phyloP scores from a whole-genome alignment of 2,113 vertebrate genomes.

The Lichenostomus cassidix region DNA sequence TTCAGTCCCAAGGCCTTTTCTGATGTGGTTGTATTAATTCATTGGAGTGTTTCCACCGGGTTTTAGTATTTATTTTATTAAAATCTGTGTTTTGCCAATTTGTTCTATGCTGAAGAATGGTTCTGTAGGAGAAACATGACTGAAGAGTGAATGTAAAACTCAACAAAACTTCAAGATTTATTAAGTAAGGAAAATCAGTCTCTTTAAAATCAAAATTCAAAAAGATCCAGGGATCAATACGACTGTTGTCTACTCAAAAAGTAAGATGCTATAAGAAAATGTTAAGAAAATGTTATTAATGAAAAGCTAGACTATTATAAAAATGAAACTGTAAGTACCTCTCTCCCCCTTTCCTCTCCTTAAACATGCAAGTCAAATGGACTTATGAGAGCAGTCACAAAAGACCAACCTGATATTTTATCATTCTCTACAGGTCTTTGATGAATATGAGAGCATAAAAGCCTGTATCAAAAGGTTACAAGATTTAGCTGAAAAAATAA shows the following conservation, averaged over 20 bases:
- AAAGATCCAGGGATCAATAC: not conserved
- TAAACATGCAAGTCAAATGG: fast-evolving
- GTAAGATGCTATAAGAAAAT: not conserved
- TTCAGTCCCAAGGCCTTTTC: not conserved
- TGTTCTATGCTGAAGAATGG: not conserved
- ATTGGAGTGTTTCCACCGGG: not conserved
- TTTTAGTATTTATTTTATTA: not conserved
- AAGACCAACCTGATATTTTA: not conserved
- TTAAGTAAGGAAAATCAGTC: not conserved
- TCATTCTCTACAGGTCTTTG: not conserved
- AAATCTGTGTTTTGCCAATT: not conserved
- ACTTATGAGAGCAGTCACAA: not conserved
- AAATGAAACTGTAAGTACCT: not conserved
- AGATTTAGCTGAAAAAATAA: not conserved
- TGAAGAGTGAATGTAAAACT: not conserved
- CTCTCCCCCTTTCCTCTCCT: not conserved
- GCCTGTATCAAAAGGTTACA: not conserved
- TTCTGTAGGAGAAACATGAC: not conserved
- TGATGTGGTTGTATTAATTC: not conserved
- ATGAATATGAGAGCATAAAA: not conserved
- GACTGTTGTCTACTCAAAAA: not conserved
- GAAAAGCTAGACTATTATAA: not conserved
- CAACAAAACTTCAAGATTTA: not conserved
- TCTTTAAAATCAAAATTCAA: not conserved
- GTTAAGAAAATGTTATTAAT: fast-evolving